Evolutionary conservation across 2,113 vertebrate genomes (phyloP), one percentile per base, ranked within the genome.

Genomic region (Mustelus asterias): DNA sequence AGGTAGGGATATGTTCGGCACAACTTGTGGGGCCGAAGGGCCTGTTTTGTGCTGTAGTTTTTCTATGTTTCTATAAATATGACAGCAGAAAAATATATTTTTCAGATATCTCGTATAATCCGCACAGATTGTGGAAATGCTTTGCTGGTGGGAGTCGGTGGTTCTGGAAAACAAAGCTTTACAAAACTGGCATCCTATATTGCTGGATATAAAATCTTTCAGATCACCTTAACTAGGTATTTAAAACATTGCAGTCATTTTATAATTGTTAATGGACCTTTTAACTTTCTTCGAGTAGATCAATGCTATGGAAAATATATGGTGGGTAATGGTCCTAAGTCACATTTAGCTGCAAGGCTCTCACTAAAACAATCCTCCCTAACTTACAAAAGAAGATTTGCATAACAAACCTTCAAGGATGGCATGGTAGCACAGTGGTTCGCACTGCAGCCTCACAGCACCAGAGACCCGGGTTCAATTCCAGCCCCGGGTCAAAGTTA

Each of bases 101-200:
- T 96, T 93, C 67, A 98, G 98, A 97, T 98, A 96, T 98, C 98
- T 89, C 97, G 98, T 65, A 97, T 98, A 97, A 97, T 98, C 96
- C 97, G 98, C 16, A 97, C 97, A 88, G 96, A 97, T 0, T 97
- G 97, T 97, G 98, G 98, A 96, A 98, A 98, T 96, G 98, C 98
- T 2, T 96, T 98, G 97, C 97, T 98, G 95, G 98, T 98, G 96
- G 98, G 98, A 67, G 98, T 98, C n/a, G 98, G 98, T 93, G 98
- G 98, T 60, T 98, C 98, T 0, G 98, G 98, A 96, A 98, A 98
- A 95, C 98, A 98, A 96, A 98, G 98, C 96, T 97, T 98, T 96
- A 98, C 98, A 60, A 97, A 97, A 54, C 41, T 98, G 96, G 98
- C 98, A 0, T 98, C 98, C 44, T 98, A 97, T 96, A 98, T 98